Evolutionary conservation across 2,888 invertebrate genomes (phyloP).

Genomic region (Pinctada fucata): DNA sequence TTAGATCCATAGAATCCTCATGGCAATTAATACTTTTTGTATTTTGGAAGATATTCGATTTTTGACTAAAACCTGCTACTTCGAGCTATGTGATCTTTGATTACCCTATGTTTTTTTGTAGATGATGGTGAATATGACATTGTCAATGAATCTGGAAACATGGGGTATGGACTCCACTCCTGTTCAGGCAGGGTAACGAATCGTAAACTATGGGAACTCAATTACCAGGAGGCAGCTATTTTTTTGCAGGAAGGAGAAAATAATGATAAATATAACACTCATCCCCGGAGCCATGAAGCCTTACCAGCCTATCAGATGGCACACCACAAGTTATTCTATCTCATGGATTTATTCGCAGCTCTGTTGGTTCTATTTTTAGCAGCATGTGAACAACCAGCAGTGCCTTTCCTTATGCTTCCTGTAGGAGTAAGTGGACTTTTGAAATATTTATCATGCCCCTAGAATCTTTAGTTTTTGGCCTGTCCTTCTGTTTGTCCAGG

Average conservation of each 20-base stretch:
- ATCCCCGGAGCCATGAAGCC: slow-evolving; percentile 88
- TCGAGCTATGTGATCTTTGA: too few species aligned
- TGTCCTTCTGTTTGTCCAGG: too few species aligned
- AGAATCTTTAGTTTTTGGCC: too few species aligned
- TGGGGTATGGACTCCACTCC: slow-evolving; percentile 52
- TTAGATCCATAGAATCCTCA: too few species aligned
- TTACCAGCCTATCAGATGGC: slow-evolving; percentile 91
- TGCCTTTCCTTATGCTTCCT: slow-evolving; percentile 83
- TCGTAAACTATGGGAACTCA: slow-evolving; percentile 85
- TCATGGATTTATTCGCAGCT: slow-evolving; percentile 87
- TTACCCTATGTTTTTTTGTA: neutral
- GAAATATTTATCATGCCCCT: too few species aligned
- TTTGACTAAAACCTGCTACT: too few species aligned
- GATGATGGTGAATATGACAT: slow-evolving; percentile 57
- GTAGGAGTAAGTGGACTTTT: slow-evolving; percentile 68
- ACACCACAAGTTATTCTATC: slow-evolving; percentile 92
- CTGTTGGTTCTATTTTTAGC: slow-evolving; percentile 86
- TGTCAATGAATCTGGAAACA: slow-evolving; percentile 59
- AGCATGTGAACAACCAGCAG: slow-evolving; percentile 88
- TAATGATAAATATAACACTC: slow-evolving; percentile 93
- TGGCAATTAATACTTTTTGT: too few species aligned
- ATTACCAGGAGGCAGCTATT: slow-evolving; percentile 92
- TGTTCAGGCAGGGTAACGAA: slow-evolving; percentile 36
- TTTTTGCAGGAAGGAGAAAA: slow-evolving; percentile 92
- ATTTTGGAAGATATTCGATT: too few species aligned